These are phyloP conservation scores for Cecidostiba fungosa DNA, from an alignment of 2,888 invertebrate genomes.

Conservation along the genomic window DNA sequence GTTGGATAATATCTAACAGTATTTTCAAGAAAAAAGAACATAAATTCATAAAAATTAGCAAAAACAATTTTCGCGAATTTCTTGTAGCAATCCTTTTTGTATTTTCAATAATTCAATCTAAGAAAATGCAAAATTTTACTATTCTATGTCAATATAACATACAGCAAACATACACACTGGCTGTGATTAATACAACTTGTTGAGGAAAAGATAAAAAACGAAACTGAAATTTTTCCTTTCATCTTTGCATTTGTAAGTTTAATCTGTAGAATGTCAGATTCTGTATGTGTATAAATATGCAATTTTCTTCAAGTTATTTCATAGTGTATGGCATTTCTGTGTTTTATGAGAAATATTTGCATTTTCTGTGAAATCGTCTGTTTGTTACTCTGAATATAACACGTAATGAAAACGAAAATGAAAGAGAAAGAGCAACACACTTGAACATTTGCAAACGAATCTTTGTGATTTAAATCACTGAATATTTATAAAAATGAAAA, in stretches of 20 bases:
- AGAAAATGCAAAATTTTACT: constrained; percentile 33
- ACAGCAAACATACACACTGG: constrained; percentile 52
- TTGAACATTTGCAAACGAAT: constrained; percentile 35
- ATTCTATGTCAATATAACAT: constrained; percentile 41
- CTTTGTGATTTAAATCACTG: constrained; percentile 25
- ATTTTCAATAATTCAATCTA: constrained; percentile 25
- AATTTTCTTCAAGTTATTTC: constrained; percentile 48
- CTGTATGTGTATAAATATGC: constrained; percentile 28
- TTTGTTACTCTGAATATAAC: constrained; percentile 41
- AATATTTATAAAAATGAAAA: constrained; percentile 47
- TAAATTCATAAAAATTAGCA: background rate
- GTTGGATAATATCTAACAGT: background rate
- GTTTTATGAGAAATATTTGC: constrained; percentile 17
- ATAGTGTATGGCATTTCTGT: constrained; percentile 32
- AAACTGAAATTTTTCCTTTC: constrained; percentile 50
- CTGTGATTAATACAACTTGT: constrained; percentile 56
- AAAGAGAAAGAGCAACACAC: constrained; percentile 35
- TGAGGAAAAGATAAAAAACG: constrained; percentile 12
- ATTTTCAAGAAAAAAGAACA: constrained; percentile 1
- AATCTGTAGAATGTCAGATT: constrained; percentile 46
- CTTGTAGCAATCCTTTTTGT: background rate
- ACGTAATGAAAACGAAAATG: constrained; percentile 28
- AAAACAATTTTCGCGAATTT: background rate
- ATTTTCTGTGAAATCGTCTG: constrained; percentile 43
- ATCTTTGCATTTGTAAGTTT: constrained; percentile 58